Evolutionary conservation across 2,797 vertebrate genomes (phyloP).

Genomic region (Peromyscus attwateri): DNA sequence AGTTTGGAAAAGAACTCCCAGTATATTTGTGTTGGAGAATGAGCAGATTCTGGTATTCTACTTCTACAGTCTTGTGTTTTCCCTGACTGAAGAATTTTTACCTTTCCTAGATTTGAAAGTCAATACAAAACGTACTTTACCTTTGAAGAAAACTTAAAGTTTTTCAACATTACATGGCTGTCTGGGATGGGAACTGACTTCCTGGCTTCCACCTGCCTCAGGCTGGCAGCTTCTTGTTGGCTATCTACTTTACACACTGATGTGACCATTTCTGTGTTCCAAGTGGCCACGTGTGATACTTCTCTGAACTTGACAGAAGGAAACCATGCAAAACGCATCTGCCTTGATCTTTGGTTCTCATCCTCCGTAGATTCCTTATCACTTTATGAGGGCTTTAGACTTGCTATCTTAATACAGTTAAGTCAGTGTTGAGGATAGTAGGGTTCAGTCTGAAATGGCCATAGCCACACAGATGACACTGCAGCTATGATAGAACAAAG

Average conservation of each 20-base stretch:
- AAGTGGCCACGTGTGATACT: not conserved
- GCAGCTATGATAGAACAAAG: not conserved
- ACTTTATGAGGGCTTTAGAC: not conserved
- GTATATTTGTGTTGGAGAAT: not conserved
- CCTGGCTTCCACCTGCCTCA: not conserved
- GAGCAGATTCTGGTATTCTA: not conserved
- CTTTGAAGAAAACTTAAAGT: constrained; percentile 2
- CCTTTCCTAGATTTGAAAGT: constrained; percentile 1
- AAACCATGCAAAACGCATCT: not conserved
- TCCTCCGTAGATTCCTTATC: not conserved
- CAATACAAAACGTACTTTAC: not conserved
- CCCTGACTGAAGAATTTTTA: not conserved
- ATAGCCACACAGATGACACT: not conserved
- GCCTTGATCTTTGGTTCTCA: not conserved
- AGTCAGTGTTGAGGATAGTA: not conserved
- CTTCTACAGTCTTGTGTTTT: not conserved
- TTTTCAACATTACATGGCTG: not conserved
- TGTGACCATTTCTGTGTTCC: not conserved
- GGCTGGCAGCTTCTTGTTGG: not conserved
- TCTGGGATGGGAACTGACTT: not conserved
- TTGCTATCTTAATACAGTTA: not conserved
- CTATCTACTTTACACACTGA: not conserved
- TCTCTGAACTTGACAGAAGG: constrained; percentile 19
- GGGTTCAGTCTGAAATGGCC: not conserved
- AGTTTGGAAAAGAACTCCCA: not conserved